These are phyloP conservation scores for Odobenus rosmarus DNA, from an alignment of 2,113 vertebrate genomes.

Conservation along the genomic window DNA sequence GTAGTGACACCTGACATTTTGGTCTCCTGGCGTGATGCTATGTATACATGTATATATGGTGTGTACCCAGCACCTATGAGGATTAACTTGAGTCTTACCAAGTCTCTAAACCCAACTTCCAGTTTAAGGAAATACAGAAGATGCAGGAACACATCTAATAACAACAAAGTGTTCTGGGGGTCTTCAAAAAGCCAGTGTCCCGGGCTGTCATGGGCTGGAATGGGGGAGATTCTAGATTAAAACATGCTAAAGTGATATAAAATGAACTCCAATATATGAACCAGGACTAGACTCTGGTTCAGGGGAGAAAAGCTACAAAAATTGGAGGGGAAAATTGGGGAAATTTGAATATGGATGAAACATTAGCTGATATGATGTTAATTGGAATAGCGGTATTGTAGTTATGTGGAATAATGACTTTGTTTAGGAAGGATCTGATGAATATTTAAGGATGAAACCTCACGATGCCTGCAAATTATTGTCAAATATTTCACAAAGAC, in stretches of 20 bases:
- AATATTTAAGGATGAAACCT: neutral
- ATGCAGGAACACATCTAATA: neutral
- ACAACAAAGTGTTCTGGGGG: neutral
- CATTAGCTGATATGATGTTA: neutral
- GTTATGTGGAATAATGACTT: neutral
- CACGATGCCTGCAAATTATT: neutral
- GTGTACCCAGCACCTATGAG: neutral
- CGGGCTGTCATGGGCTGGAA: neutral
- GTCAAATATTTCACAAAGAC: neutral
- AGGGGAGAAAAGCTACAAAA: neutral
- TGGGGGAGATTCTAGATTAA: neutral
- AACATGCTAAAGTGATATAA: neutral
- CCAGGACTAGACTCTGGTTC: neutral
- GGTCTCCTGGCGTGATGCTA: neutral
- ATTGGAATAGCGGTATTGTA: neutral
- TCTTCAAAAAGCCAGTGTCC: neutral
- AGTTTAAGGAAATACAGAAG: neutral
- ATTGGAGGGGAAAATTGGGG: neutral
- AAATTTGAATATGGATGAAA: neutral
- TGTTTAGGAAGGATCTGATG: neutral
- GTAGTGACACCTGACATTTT: neutral
- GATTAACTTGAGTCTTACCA: neutral
- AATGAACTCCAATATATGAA: neutral
- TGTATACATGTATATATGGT: too few species aligned
- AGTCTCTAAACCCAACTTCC: neutral